phyloP scores from a whole-genome alignment of 2,888 invertebrate species.

The Mimachlamys varia region DNA sequence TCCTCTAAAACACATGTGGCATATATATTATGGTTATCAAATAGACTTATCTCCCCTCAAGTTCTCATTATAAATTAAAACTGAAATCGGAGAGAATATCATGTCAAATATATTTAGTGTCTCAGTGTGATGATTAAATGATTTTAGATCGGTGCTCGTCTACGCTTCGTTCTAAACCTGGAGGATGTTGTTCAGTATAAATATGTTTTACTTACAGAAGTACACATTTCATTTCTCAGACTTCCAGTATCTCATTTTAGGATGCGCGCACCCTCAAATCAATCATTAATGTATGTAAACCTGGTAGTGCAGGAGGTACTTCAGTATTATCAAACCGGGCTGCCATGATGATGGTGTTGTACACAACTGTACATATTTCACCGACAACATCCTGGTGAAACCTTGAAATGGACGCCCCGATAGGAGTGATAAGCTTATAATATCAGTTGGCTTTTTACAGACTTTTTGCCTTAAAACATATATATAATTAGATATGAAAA shows the following conservation, averaged over 20 bases:
- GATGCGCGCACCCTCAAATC: not conserved
- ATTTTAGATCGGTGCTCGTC: not conserved
- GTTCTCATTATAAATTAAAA: not conserved
- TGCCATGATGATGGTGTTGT: not conserved
- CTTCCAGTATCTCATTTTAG: not conserved
- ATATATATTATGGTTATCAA: not conserved
- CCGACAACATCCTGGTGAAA: not conserved
- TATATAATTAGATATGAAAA: slow-evolving; percentile 28
- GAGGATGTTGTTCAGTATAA: not conserved
- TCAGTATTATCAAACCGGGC: not conserved
- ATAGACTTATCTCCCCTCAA: not conserved
- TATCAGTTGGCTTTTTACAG: not conserved
- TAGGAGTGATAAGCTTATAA: slow-evolving; percentile 15
- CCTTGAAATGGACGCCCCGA: not conserved
- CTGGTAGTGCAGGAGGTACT: not conserved
- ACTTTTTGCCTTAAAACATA: slow-evolving; percentile 11
- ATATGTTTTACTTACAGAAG: not conserved
- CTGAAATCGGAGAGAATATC: not conserved
- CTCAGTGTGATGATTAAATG: not conserved
- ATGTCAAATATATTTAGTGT: not conserved
- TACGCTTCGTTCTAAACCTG: not conserved
- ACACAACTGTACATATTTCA: not conserved
- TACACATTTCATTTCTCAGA: not conserved
- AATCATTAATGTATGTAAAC: not conserved
- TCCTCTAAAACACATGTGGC: not conserved